These are phyloP conservation scores for Bucorvus abyssinicus DNA, from an alignment of 2,797 vertebrate genomes.

Conservation along the genomic window DNA sequence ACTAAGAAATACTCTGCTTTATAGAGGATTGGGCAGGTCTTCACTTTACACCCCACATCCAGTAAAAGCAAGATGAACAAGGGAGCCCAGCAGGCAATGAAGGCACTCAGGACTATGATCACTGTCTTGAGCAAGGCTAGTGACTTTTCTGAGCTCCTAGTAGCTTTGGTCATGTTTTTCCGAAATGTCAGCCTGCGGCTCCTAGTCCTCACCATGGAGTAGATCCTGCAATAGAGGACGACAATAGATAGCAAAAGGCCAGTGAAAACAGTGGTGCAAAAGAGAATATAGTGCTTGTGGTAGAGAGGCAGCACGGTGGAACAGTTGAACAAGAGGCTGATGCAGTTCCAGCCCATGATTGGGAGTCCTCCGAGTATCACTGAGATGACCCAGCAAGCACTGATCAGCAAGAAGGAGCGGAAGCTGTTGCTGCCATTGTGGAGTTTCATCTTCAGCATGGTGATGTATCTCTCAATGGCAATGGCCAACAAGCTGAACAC, in stretches of 20 bases:
- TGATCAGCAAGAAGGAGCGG: constrained; percentile 95
- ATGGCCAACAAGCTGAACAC: constrained; percentile 97
- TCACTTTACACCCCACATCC: constrained; percentile 91
- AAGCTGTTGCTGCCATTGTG: constrained; percentile 91
- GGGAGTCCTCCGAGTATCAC: constrained; percentile 89
- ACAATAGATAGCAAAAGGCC: constrained; percentile 92
- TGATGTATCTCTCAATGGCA: constrained; percentile 95
- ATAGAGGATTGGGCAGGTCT: constrained; percentile 86
- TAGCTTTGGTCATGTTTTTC: constrained; percentile 87
- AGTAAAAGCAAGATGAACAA: constrained; percentile 93
- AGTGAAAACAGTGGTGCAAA: constrained; percentile 95
- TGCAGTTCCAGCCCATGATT: constrained; percentile 97
- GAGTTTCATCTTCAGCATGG: constrained; percentile 97
- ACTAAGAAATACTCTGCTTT: constrained; percentile 95
- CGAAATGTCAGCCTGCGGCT: constrained; percentile 92
- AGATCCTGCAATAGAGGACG: constrained; percentile 93
- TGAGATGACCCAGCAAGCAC: constrained; percentile 91
- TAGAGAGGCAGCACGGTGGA: constrained; percentile 96
- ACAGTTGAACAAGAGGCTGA: constrained; percentile 79
- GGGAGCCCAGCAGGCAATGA: constrained; percentile 96
- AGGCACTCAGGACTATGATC: constrained; percentile 94
- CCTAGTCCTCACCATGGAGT: constrained; percentile 89
- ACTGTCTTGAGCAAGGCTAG: constrained; percentile 96
- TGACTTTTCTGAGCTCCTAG: constrained; percentile 93
- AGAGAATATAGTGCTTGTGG: constrained; percentile 97